These are phyloP conservation scores for Eupithecia vulgata DNA, from an alignment of 2,888 invertebrate species.

Conservation along the genomic window DNA sequence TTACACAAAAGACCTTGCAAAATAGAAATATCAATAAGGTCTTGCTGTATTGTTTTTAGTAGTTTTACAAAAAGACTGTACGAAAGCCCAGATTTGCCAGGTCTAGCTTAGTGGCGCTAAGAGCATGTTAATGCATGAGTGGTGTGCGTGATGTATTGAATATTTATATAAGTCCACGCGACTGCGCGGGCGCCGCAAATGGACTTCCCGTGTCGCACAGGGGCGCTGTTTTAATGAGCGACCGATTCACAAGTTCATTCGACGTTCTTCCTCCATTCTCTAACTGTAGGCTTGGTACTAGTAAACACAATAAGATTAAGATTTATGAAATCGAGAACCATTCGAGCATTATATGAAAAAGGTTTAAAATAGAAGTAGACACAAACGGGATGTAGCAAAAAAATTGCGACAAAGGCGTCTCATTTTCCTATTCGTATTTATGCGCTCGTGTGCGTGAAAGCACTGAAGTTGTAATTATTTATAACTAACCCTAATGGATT, in stretches of 20 bases:
- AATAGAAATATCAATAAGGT: background rate
- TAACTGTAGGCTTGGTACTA: too few species aligned
- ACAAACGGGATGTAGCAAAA: too few species aligned
- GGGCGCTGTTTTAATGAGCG: constrained; percentile 29
- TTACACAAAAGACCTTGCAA: background rate
- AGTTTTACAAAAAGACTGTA: background rate
- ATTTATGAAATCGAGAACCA: too few species aligned
- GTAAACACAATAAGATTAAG: too few species aligned
- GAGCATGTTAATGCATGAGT: constrained; percentile 23
- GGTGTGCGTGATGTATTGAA: constrained; percentile 33
- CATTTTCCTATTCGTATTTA: too few species aligned
- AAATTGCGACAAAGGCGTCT: too few species aligned
- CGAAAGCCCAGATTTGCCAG: background rate
- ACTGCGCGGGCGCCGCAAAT: constrained; percentile 34
- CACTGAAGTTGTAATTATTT: too few species aligned
- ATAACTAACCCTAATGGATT: too few species aligned
- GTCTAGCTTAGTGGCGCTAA: background rate
- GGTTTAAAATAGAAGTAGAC: too few species aligned
- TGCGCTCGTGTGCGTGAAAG: too few species aligned
- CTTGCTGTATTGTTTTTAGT: background rate
- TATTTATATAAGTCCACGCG: constrained; percentile 32
- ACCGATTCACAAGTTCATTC: constrained; percentile 23
- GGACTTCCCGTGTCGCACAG: constrained; percentile 34
- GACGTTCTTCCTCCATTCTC: background rate
- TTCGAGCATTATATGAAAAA: too few species aligned